Conservation (phyloP, 2,888 invertebrate genomes). For the Archips xylosteana region DNA sequence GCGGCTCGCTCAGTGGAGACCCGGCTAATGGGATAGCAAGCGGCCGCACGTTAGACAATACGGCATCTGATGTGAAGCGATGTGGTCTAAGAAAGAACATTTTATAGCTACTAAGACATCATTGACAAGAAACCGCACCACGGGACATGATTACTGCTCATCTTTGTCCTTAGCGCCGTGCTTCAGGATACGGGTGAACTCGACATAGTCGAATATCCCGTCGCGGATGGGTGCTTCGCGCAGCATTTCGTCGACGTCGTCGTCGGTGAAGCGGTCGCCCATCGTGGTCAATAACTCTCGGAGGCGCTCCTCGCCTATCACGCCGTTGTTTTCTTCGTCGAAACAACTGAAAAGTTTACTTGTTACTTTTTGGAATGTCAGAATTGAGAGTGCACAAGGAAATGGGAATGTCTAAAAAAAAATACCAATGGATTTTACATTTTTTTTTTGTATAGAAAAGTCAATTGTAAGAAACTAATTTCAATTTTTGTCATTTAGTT, state of each 20-base stretch:
- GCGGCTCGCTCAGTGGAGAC: too few species aligned
- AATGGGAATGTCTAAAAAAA: too few species aligned
- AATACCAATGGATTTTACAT: too few species aligned
- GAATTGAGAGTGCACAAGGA: background rate
- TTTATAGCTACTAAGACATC: background rate
- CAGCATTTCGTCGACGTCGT: slow-evolving; percentile 99
- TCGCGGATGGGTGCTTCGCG: slow-evolving; percentile 99
- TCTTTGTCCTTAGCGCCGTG: slow-evolving; percentile 99
- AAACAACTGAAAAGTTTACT: slow-evolving; percentile 88
- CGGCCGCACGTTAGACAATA: too few species aligned
- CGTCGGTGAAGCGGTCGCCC: slow-evolving; percentile 98
- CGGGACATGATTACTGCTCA: slow-evolving; percentile 88
- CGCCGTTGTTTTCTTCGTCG: slow-evolving; percentile 97
- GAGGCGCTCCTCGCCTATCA: slow-evolving; percentile 96
- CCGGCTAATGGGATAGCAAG: too few species aligned
- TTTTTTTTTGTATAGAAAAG: too few species aligned
- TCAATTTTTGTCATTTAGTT: too few species aligned
- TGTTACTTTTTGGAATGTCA: background rate
- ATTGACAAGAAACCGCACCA: background rate
- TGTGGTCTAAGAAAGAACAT: background rate
- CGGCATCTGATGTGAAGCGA: too few species aligned
- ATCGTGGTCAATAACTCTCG: slow-evolving; percentile 98
- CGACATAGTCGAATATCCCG: slow-evolving; percentile 98
- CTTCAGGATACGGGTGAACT: slow-evolving; percentile 99
- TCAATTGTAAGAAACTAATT: too few species aligned